Percentiles rank a stretch among this genome's conserved stretches.
Evolutionary conservation across 2,113 vertebrate species (phyloP).

Genomic region (Sterna hirundo): DNA sequence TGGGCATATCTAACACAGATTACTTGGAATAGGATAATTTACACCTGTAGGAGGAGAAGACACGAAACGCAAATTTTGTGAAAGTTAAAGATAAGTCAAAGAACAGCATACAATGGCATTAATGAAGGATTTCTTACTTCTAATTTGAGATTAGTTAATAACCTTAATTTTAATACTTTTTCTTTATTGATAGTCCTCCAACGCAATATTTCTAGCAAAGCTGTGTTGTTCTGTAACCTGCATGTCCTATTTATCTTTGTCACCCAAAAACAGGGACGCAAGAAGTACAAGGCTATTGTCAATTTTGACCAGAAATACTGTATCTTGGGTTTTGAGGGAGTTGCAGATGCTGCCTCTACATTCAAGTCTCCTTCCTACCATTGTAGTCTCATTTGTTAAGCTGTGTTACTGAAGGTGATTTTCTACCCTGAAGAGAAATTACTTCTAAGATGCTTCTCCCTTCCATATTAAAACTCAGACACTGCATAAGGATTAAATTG

Average conservation of each 20-base stretch:
- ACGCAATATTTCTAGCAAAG: neutral
- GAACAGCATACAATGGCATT: rapidly evolving
- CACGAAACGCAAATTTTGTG: neutral
- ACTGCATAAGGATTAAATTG: neutral
- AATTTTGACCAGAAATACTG: neutral
- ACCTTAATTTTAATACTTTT: neutral
- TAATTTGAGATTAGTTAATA: neutral
- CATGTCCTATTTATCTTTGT: neutral
- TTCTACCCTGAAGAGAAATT: neutral
- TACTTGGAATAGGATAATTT: neutral
- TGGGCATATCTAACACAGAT: neutral
- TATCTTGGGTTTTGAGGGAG: neutral
- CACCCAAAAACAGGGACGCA: neutral
- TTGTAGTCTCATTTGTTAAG: neutral
- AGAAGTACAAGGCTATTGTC: neutral
- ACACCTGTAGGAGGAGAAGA: neutral
- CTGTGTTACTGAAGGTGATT: neutral
- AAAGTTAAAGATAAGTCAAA: neutral
- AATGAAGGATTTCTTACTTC: neutral
- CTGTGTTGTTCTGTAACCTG: neutral
- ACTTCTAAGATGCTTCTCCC: neutral
- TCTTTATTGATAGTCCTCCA: neutral
- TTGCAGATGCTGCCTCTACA: neutral
- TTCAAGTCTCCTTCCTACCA: neutral
- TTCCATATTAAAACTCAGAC: neutral